Conservation (phyloP, 2,797 vertebrate species). For the Rhodeus uyekii region DNA sequence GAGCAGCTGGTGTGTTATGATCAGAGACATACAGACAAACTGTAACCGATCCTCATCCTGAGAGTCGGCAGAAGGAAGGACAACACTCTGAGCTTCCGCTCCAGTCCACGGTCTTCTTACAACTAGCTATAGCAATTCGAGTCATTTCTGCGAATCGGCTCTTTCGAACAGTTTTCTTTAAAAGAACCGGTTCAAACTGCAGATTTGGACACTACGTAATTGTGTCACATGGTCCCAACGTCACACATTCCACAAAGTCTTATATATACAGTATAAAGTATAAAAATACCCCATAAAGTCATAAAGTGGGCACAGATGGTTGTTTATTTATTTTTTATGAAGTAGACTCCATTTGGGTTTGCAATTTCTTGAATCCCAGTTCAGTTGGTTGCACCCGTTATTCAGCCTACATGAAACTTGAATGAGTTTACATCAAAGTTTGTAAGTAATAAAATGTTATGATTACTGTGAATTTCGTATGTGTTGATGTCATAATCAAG, state of each 20-base stretch:
- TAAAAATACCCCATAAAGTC: too few relatives aligned
- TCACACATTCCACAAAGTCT: neutral
- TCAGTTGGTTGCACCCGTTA: neutral
- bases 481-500: neutral
- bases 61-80: conserved; percentile 73
- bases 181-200: neutral
- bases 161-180: neutral
- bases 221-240: neutral
- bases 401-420: too few relatives aligned
- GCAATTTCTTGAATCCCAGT: neutral
- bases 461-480: neutral
- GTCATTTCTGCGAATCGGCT: neutral
- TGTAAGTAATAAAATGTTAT: neutral
- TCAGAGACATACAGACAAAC: conserved; percentile 73
- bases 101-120: conserved; percentile 34
- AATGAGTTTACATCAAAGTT: neutral
- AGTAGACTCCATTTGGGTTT: neutral
- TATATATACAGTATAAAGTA: too few relatives aligned
- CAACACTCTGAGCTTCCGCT: conserved; percentile 78
- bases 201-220: neutral
- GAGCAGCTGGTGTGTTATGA: conserved; percentile 58
- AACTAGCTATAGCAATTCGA: neutral
- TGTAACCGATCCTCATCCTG: conserved; percentile 67
- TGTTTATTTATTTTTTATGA: neutral
- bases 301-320: neutral